A percentile compares a stretch with the other conserved stretches of the same genome.
Conservation (phyloP, 64 coral and sea anemone species). For the Cladopsammia gracilis region DNA sequence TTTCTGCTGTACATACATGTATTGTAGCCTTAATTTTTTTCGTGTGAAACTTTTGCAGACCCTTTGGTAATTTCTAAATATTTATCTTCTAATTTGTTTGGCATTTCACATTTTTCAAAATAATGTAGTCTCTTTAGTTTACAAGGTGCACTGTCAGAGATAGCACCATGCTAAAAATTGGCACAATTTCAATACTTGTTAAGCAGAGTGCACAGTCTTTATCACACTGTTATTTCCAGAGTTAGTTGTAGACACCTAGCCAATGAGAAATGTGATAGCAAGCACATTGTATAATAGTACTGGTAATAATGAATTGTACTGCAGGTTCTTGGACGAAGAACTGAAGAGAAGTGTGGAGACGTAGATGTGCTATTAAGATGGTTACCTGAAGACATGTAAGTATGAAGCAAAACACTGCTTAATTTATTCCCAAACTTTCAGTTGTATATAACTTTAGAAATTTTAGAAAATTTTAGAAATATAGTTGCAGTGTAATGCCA, state of each 20-base stretch:
- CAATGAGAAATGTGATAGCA: not conserved
- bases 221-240: not conserved
- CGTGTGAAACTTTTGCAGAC: no score
- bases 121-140: no score
- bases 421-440: no score
- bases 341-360: conserved; percentile 67
- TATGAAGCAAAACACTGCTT: not conserved
- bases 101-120: not conserved
- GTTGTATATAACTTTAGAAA: no score
- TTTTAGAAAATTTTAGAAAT: no score
- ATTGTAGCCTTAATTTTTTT: no score
- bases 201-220: not conserved
- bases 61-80: no score
- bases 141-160: not conserved
- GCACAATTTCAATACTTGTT: not conserved
- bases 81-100: not conserved
- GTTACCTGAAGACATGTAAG: conserved; percentile 96
- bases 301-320: not conserved
- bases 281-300: not conserved
- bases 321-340: conserved; percentile 87
- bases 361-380: conserved; percentile 83
- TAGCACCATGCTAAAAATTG: not conserved
- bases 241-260: no score
- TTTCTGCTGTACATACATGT: no score
- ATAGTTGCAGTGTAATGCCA: no score